These are phyloP conservation scores for Rana temporaria DNA, from an alignment of 2,113 vertebrate genomes.

Conservation along the genomic window DNA sequence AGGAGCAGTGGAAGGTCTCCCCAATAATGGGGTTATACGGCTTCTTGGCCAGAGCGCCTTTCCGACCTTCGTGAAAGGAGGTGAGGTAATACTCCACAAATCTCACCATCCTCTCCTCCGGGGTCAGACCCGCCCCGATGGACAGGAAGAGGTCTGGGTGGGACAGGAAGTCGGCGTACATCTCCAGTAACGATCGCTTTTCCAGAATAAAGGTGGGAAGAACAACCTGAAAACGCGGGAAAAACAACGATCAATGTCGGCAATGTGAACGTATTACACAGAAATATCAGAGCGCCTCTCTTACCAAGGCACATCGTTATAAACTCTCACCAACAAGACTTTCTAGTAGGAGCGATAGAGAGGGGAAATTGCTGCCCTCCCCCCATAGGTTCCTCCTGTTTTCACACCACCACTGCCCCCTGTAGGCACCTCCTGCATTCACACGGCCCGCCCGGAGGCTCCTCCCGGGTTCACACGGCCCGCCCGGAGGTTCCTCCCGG, in stretches of 20 bases:
- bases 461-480: too few relatives aligned
- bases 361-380: too few relatives aligned
- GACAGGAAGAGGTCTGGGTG: slow-evolving; percentile 92
- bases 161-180: slow-evolving; percentile 99
- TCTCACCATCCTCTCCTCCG: slow-evolving; percentile 93
- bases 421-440: too few relatives aligned
- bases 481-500: too few relatives aligned
- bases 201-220: slow-evolving; percentile 97
- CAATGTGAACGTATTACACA: too few relatives aligned
- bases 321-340: too few relatives aligned
- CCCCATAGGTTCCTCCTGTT: too few relatives aligned
- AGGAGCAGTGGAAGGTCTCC: slow-evolving; percentile 97
- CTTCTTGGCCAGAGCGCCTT: slow-evolving; percentile 97
- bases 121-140: slow-evolving; percentile 81
- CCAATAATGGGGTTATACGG: slow-evolving; percentile 98
- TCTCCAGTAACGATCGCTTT: slow-evolving; percentile 95
- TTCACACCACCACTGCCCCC: too few relatives aligned
- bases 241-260: not conserved
- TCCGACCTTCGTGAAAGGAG: slow-evolving; percentile 97
- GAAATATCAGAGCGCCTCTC: too few relatives aligned
- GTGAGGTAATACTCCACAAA: slow-evolving; percentile 99
- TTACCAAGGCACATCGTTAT: too few relatives aligned
- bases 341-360: too few relatives aligned
- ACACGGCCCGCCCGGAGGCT: too few relatives aligned
- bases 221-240: slow-evolving; percentile 80